Base-by-base conservation (phyloP, 1,140 invertebrate species). In the Apis cerana region DNA sequence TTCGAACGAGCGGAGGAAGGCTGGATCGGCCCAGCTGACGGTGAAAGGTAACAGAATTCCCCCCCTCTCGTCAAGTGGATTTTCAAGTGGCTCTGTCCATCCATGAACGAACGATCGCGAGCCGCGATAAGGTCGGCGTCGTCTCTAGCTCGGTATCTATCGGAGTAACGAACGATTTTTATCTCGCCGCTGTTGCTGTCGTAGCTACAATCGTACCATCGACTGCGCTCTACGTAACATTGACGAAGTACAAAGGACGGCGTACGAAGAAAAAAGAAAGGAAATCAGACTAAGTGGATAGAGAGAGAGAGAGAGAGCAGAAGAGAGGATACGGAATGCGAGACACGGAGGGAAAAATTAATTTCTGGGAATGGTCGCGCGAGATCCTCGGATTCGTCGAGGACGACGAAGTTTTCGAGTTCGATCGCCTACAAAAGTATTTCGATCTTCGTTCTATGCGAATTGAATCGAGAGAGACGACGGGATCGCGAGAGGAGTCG, bases 391-490 rank as follows among this genome's bases (percentile, higher is more conserved):
- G 27, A 27, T 27, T 27, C 0, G 19, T 17, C 50, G 50, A 33
- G 59, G 12, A 43, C 0, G 33, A 43, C 48, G 27, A 54, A 69
- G 68, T 80, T 80, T 84, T 77, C 65, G 67, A 72, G 80, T 77
- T 82, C 80, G 80, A 77, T 80, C 77, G 76, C 56, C 76, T 62
- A 83, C 82, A 79, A 83, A 83, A 83, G 82, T 80, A 80, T 83
- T 83, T 83, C 82, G 76, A 77, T 80, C 76, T 65, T 59, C 76
- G 61, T 23, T 79, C 48, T 70, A 27, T 85, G 54, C 56, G 69
- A 85, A 82, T 74, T 56, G 56, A 82, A 76, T 85, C 56, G 72
- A 52, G 33, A n/a, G 54, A 58, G 65, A 82, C 59, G 67, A n/a
- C 58, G 23, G 54, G 27, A 43, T n/a, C 19, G 27, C 5, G 4